Conservation (phyloP, 2,888 invertebrate genomes). For the Mermis nigrescens region DNA sequence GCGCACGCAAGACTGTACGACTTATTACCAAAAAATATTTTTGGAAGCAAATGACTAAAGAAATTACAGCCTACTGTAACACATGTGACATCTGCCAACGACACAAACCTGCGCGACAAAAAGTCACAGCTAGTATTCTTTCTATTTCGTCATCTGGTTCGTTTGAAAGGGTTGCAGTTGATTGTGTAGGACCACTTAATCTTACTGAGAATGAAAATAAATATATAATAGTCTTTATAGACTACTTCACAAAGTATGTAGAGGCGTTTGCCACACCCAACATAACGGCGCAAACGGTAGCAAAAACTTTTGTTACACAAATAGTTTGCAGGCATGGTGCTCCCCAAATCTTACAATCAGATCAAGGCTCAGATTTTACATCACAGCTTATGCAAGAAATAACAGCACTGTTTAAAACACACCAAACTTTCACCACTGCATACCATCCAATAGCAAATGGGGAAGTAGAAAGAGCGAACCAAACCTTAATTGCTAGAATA, state of each 20-base stretch:
- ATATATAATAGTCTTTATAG: conserved; percentile 1
- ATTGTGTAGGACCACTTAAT: not conserved
- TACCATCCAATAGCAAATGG: not conserved
- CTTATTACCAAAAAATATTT: not conserved
- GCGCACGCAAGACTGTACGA: not conserved
- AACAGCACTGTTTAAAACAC: not conserved
- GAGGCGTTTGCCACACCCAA: not conserved
- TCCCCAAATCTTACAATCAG: not conserved
- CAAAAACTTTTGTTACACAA: not conserved
- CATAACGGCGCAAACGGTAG: not conserved
- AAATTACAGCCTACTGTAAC: not conserved
- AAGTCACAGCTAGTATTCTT: not conserved
- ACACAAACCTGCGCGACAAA: not conserved
- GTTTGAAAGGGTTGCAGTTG: not conserved
- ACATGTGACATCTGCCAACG: not conserved
- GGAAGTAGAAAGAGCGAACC: not conserved
- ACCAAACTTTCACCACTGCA: not conserved
- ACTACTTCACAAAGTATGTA: not conserved
- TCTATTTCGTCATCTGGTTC: not conserved
- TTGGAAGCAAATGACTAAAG: not conserved
- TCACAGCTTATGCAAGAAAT: not conserved
- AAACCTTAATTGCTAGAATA: not conserved
- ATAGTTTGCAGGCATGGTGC: not conserved
- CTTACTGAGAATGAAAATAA: not conserved
- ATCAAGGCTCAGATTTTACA: not conserved